phyloP scores from a whole-genome alignment of 2,113 vertebrate genomes.

The Turdus rufiventris region DNA sequence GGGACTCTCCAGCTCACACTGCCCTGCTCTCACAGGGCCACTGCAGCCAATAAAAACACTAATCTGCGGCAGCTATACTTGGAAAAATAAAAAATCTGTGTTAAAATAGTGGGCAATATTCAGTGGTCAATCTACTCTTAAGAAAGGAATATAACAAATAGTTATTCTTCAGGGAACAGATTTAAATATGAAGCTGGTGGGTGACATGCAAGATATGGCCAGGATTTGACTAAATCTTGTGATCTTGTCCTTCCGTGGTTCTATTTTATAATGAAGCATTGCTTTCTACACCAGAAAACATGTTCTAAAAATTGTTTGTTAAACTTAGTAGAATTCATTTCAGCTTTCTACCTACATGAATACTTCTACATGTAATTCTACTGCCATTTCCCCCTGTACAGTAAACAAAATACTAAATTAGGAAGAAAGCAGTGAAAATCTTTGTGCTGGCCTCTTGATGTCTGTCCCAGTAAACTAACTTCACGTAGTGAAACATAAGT shows the following conservation, averaged over 20 bases:
- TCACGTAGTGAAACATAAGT: neutral
- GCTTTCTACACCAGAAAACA: neutral
- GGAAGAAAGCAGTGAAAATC: neutral
- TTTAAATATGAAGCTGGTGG: neutral
- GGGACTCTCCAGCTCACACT: neutral
- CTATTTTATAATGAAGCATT: neutral
- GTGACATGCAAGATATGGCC: neutral
- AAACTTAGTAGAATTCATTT: neutral
- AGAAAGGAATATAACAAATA: neutral
- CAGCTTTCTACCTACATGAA: neutral
- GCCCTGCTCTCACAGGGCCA: neutral
- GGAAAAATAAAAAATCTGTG: neutral
- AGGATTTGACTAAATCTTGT: neutral
- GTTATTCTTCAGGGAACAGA: neutral
- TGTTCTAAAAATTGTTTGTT: neutral
- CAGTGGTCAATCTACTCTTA: neutral
- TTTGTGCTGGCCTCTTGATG: neutral
- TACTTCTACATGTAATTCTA: neutral
- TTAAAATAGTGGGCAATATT: neutral
- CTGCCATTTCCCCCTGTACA: neutral
- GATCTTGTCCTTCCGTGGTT: neutral
- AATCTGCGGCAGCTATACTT: neutral
- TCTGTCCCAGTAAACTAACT: neutral
- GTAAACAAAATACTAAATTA: neutral
- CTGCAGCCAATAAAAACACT: neutral